Percentiles rank a stretch among this genome's conserved stretches.
These are phyloP conservation scores for Euglossa dilemma DNA, from an alignment of 1,140 invertebrate genomes.

Conservation along the genomic window DNA sequence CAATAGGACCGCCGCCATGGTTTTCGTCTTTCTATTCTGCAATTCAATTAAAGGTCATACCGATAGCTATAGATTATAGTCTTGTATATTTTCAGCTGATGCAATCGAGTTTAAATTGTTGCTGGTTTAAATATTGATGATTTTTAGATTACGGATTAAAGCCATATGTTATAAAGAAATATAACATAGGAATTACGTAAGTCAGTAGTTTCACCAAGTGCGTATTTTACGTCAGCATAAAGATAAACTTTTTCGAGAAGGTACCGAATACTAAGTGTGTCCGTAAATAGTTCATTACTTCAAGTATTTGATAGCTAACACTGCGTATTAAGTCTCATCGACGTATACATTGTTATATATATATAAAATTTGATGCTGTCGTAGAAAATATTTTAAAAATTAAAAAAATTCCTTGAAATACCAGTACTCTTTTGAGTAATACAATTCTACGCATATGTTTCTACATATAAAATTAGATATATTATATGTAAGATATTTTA, in stretches of 20 bases:
- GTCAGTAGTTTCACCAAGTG: neutral
- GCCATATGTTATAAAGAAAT: neutral
- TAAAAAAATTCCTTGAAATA: too few relatives aligned
- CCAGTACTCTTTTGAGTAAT: too few relatives aligned
- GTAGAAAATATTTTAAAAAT: too few relatives aligned
- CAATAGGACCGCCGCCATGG: conserved; percentile 77
- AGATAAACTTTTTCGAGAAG: neutral
- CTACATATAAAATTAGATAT: too few relatives aligned
- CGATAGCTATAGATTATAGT: conserved; percentile 5
- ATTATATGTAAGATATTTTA: too few relatives aligned
- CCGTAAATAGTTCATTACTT: neutral
- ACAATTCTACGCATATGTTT: too few relatives aligned
- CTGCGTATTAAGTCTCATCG: too few relatives aligned
- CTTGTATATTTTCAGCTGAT: conserved; percentile 20
- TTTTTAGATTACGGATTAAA: neutral
- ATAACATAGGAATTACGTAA: neutral
- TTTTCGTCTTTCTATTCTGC: conserved; percentile 62
- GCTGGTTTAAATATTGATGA: neutral
- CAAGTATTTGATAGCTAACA: too few relatives aligned
- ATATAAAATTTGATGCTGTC: too few relatives aligned
- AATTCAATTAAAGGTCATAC: conserved; percentile 42
- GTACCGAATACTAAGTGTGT: neutral
- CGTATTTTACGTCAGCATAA: neutral
- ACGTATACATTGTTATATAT: too few relatives aligned
- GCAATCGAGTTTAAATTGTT: conserved; percentile 1